Base-by-base conservation (phyloP, 2,888 invertebrate species). In the Lepidocyrtoides sp. region DNA sequence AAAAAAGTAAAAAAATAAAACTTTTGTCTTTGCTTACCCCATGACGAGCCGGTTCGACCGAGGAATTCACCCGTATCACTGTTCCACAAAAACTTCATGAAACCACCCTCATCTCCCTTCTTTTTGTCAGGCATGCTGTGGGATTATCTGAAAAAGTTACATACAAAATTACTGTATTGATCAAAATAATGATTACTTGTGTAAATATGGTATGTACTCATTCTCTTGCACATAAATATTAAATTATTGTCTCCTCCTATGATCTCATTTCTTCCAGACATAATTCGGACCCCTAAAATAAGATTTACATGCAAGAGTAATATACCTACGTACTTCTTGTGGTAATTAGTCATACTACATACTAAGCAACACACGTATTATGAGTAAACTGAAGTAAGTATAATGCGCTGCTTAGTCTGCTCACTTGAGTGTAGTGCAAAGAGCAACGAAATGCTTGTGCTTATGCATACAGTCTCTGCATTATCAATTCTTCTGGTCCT, bases 61-160 rank as follows among this genome's bases (percentile, higher is more conserved):
- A 99, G 96, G 95, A 98, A 97, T 96, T 98, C 98, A 95, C 97
- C 97, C 92, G 98, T 98, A 96, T 98, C 98, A 94, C 98, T 97
- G 96, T 99, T 98, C 97, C 97, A 99, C 94, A 99, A 95, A 96
- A 98, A 99, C 69, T 93, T 92, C 44, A 44, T 48, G 85, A 94
- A 94, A 10, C 94, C 94, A 0, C 92, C 93, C 48, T 92, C 91
- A 54, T 91, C 82, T 41, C 72, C 86, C 29, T 84, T 86, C 60
- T 90, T 92, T 77, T 93, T 92, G 48, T 63, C 85, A 12, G 93
- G 93, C 87, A 91, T 91, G 41, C 66, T 88, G 77, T 83, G 75
- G 36, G 2, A 29, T 87, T 84, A 86, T 83, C 89, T 89, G 84
- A 8, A 63, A 29, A 54, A 79, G n/a, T 17, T 0, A 79, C 12